A percentile compares a stretch with the other conserved stretches of the same genome.
Conservation (phyloP, 1,140 invertebrate species). For the Littorina saxatilis region DNA sequence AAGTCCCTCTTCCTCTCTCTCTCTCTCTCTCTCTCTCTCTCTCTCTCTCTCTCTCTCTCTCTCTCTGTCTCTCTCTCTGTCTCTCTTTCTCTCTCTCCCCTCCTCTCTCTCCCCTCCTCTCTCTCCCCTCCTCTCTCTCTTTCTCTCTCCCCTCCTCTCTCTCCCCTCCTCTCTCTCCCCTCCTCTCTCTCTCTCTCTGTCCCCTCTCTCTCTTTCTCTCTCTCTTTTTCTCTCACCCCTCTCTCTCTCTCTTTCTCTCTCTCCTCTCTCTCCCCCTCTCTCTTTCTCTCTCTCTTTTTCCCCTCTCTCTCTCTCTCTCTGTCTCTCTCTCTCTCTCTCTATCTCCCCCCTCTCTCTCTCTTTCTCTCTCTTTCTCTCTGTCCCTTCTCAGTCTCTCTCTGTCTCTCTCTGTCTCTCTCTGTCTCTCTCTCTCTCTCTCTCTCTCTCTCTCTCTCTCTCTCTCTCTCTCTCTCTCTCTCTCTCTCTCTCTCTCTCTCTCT, state of each 20-base stretch:
- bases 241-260: constrained; percentile 1
- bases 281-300: neutral
- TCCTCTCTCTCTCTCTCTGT: neutral
- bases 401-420: too few species aligned
- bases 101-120: neutral
- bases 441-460: neutral
- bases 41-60: neutral
- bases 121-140: constrained; percentile 14
- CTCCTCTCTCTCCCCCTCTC: neutral
- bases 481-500: neutral
- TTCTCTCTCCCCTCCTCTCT: neutral
- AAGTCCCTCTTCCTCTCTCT: neutral
- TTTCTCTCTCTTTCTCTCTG: neutral
- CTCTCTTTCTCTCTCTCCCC: neutral
- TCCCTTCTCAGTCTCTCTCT: too few species aligned
- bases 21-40: too few species aligned
- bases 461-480: neutral
- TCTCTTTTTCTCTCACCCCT: neutral
- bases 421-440: neutral
- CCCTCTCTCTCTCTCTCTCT: neutral
- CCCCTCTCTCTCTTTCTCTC: too few species aligned
- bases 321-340: neutral
- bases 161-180: neutral
- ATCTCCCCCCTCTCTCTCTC: neutral
- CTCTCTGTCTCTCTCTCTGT: too few species aligned